phyloP scores from a whole-genome alignment of 2,113 vertebrate genomes.

The Chlorodrepanis virens region DNA sequence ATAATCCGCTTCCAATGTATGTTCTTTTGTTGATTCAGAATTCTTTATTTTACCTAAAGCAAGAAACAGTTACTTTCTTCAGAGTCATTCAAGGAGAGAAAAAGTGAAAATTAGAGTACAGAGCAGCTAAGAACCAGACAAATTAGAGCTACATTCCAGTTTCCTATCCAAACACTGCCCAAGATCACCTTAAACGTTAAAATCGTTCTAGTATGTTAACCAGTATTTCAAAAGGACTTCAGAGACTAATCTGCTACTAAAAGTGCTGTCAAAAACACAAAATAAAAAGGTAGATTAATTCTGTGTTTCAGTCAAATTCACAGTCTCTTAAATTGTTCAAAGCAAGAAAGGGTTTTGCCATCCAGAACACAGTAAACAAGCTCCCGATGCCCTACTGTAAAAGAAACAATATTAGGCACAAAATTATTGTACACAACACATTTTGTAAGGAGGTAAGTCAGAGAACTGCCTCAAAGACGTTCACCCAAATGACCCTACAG shows the following conservation, averaged over 20 bases:
- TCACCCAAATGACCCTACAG: not conserved
- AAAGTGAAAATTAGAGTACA: not conserved
- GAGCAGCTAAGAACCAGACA: not conserved
- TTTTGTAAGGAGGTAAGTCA: not conserved
- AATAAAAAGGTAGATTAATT: not conserved
- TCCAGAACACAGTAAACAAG: not conserved
- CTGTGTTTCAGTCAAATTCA: not conserved
- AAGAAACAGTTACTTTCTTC: slow-evolving; percentile 36
- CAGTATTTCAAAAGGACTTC: not conserved
- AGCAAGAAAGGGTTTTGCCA: not conserved
- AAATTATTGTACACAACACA: not conserved
- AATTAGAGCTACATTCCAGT: not conserved
- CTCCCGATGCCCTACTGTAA: not conserved
- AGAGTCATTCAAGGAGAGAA: not conserved
- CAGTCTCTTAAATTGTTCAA: not conserved
- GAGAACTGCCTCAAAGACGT: not conserved
- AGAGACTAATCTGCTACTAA: not conserved
- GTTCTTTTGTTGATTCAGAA: slow-evolving; percentile 72
- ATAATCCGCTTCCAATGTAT: slow-evolving; percentile 71
- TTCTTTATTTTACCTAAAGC: slow-evolving; percentile 77
- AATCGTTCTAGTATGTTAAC: not conserved
- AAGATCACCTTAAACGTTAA: not conserved
- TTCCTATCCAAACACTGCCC: not conserved
- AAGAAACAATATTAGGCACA: not conserved
- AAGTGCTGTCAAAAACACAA: not conserved